Evolutionary conservation across 2,113 vertebrate species (phyloP).

Genomic region (Thamnaconus septentrionalis): DNA sequence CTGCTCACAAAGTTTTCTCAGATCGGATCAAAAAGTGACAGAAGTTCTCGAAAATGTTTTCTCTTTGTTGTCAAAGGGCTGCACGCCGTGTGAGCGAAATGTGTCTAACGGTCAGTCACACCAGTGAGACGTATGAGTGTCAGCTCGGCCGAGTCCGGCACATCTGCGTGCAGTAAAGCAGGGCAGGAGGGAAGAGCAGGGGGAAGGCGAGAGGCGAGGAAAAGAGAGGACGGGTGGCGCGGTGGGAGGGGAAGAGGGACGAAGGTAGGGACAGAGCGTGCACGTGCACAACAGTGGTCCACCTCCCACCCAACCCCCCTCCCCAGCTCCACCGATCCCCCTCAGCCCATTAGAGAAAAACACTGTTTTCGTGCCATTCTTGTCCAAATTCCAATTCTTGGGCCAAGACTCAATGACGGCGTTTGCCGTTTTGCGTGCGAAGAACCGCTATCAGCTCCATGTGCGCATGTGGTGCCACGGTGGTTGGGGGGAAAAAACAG

Average conservation of each 20-base stretch:
- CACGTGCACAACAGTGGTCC: conserved; percentile 6
- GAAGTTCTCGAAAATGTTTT: conserved; percentile 1
- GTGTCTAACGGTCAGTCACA: not conserved
- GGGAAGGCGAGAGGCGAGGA: conserved; percentile 7
- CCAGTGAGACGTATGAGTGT: not conserved
- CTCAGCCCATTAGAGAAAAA: too few relatives aligned
- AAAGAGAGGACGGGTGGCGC: not conserved
- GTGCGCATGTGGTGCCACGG: not conserved
- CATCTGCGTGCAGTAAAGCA: conserved; percentile 27
- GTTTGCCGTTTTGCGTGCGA: not conserved
- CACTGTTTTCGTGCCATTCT: too few relatives aligned
- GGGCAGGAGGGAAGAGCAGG: not conserved
- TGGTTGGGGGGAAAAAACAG: conserved; percentile 14
- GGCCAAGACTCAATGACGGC: too few relatives aligned
- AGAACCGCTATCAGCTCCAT: not conserved
- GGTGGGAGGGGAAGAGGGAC: conserved; percentile 1
- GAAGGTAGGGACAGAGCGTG: not conserved
- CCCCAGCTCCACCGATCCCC: not conserved
- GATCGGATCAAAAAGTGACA: not conserved
- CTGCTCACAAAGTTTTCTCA: not conserved
- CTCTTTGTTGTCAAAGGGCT: not conserved
- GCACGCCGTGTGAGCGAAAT: not conserved
- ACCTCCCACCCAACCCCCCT: not conserved
- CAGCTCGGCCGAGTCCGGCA: conserved; percentile 2
- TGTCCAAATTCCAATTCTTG: too few relatives aligned